Base-by-base conservation (phyloP, 2,888 invertebrate species). In the Xestia rhomboidea region DNA sequence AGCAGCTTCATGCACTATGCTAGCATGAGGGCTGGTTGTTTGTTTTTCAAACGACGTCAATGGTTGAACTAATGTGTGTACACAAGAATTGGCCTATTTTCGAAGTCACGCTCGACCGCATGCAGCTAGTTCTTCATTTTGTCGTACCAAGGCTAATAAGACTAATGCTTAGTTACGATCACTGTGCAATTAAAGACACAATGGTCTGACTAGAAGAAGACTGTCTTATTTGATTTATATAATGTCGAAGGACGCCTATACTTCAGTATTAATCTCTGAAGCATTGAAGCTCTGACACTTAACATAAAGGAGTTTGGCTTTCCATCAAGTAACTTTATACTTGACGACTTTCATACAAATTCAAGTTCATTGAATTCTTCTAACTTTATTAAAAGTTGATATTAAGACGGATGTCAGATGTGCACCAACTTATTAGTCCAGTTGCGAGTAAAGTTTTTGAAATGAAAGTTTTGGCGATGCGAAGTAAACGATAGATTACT, bases 401-500 rank as follows among this genome's bases (percentile, higher is more conserved):
- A n/a, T n/a, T n/a, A 18, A 24, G 73, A 38, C 18, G n/a, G 66
- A 51, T 41, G 24, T 34, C 24, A 34, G 30, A 18, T 51, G 46
- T 30, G 18, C 24, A 34, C 24, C 6, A 18, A 30, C 5, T 38
- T 30, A 51, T 27, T 38, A 38, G 27, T 71, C 15, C n/a, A 1
- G 15, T 18, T 21, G 2, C 15, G 7, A 21, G 10, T 57, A 18
- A 21, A 57, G n/a, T 57, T 70, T 57, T 71, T 60, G 34, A 60
- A 71, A 70, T 34, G 0, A 57, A 46, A 73, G 54, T 64, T 64
- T 34, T 75, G 54, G 2, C 44, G 30, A 46, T 66, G 13, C 24
- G 34, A 21, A 64, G 11, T 54, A 75, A 54, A 38, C 64, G 54
- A 76, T 54, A 15, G 54, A 66, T 75, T 44, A 34, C 15, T n/a